Conservation (phyloP, 2,888 invertebrate genomes). For the Masnerella sp. region DNA sequence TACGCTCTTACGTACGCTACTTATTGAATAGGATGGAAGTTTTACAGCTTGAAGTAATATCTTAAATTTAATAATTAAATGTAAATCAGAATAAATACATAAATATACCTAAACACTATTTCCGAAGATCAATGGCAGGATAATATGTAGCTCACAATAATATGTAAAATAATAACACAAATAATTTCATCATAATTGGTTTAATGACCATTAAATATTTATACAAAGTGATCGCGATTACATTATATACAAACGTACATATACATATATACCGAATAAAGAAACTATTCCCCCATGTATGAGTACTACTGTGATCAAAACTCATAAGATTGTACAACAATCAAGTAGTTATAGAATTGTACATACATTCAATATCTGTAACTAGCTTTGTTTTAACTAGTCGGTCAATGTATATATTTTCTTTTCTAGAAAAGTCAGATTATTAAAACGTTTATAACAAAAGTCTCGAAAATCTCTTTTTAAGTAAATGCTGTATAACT, state of each 20-base stretch:
- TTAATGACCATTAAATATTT: constrained; percentile 38
- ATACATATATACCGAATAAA: constrained; percentile 25
- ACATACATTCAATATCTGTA: too few species aligned
- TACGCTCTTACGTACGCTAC: background rate
- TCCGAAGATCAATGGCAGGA: constrained; percentile 28
- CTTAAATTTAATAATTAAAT: background rate
- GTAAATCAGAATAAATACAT: constrained; percentile 32
- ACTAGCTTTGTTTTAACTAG: too few species aligned
- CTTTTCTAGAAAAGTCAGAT: too few species aligned
- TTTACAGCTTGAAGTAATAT: too few species aligned
- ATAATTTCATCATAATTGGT: constrained; percentile 36
- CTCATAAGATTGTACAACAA: constrained; percentile 3
- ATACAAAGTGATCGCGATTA: constrained; percentile 38
- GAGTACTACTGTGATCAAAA: background rate
- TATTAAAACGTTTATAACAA: too few species aligned
- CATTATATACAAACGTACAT: constrained; percentile 41
- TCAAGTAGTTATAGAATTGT: too few species aligned
- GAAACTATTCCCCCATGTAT: constrained; percentile 30
- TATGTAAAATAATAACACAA: constrained; percentile 44
- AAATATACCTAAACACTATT: constrained; percentile 23
- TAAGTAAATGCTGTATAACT: too few species aligned
- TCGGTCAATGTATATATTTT: too few species aligned
- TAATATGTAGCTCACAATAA: constrained; percentile 15
- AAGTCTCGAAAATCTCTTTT: too few species aligned
- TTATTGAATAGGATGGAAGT: too few species aligned